A percentile compares a stretch with the other conserved stretches of the same genome.
These are phyloP conservation scores for Oscheius sp. DNA, from an alignment of 2,888 invertebrate genomes.

Conservation along the genomic window DNA sequence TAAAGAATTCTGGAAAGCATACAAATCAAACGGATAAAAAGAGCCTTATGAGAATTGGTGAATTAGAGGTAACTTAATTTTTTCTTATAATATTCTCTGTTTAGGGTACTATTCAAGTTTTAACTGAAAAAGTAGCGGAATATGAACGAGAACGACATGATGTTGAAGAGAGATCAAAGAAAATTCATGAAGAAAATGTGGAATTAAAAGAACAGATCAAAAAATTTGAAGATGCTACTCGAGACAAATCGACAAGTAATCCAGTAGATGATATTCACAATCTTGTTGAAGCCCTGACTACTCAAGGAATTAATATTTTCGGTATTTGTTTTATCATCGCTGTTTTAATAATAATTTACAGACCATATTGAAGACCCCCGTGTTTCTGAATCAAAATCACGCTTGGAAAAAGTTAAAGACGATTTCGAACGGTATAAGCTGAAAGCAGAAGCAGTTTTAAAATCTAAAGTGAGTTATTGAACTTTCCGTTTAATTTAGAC, in stretches of 20 bases:
- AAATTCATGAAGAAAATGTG: constrained; percentile 28
- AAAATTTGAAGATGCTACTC: constrained; percentile 6
- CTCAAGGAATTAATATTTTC: constrained; percentile 17
- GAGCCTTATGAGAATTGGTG: constrained; percentile 14
- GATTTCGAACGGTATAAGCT: constrained; percentile 82
- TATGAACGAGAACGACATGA: constrained; percentile 51
- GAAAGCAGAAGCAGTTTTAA: constrained; percentile 75
- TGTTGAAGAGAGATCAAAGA: constrained; percentile 38
- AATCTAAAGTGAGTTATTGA: constrained; percentile 26
- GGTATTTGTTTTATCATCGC: constrained; percentile 11
- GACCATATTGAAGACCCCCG: constrained; percentile 26
- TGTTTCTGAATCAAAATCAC: constrained; percentile 21
- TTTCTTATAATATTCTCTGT: background rate
- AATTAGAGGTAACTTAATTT: constrained; percentile 4
- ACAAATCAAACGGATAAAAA: background rate
- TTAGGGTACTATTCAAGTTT: constrained; percentile 36
- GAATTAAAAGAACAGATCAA: constrained; percentile 26
- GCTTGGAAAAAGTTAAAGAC: constrained; percentile 65
- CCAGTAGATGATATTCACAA: background rate
- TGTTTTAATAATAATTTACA: background rate
- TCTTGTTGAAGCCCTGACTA: background rate
- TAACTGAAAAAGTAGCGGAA: constrained; percentile 48
- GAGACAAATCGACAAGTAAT: background rate
- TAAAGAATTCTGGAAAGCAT: constrained; percentile 15
- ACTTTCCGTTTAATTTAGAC: too few species aligned